Conservation (phyloP, 2,113 vertebrate genomes). For the Sturnira hondurensis region DNA sequence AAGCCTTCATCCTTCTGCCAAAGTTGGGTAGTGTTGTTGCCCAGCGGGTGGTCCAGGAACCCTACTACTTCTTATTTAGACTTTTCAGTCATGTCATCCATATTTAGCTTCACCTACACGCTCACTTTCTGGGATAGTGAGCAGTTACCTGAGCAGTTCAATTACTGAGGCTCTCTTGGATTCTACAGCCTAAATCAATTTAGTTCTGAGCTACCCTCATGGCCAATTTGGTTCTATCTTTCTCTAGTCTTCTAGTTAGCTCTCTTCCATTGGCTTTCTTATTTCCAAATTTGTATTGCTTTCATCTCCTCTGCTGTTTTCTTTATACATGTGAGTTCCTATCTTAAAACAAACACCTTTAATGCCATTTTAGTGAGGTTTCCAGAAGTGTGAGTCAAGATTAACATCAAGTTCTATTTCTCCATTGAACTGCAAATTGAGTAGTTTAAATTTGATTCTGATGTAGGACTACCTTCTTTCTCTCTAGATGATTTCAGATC, state of each 20-base stretch:
- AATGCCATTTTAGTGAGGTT: background rate
- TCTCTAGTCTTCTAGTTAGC: background rate
- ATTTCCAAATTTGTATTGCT: background rate
- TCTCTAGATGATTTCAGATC: background rate
- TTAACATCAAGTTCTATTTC: background rate
- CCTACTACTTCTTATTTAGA: background rate
- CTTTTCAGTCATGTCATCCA: background rate
- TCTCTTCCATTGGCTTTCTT: background rate
- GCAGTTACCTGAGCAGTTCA: background rate
- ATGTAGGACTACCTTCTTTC: background rate
- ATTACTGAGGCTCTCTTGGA: background rate
- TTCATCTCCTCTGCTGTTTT: background rate
- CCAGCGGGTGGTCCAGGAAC: background rate
- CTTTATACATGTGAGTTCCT: background rate
- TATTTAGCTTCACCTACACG: background rate
- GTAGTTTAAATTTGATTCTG: background rate
- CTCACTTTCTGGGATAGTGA: background rate
- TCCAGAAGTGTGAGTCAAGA: background rate
- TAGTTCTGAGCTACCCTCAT: background rate
- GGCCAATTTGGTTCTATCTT: background rate
- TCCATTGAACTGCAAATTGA: background rate
- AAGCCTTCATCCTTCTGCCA: background rate
- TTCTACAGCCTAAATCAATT: background rate
- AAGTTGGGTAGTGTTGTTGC: background rate
- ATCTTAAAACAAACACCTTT: background rate